Base-by-base conservation (phyloP, 2,888 invertebrate species). In the Trissonchulus latispiculum region DNA sequence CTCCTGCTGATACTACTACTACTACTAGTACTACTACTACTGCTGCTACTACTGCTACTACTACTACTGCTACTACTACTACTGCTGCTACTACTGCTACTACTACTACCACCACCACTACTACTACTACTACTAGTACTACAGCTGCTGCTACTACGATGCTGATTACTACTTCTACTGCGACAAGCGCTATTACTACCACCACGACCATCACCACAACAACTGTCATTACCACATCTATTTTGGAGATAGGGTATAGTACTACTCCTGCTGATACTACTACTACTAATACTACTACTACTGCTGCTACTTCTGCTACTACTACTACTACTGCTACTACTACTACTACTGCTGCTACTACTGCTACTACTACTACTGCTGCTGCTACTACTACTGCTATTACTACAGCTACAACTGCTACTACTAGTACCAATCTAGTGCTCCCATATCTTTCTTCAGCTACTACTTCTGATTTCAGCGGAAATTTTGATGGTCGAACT, bases 331-430 rank as follows among this genome's bases (percentile, higher is more conserved):
- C n/a, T n/a, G n/a, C n/a, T n/a, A n/a, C n/a, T n/a, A 28, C n/a
- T 3, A 31, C 70, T 69, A 33, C 70, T 36, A 31, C 70, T 69
- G 35, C 37, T 69, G 35, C 31, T 69, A 69, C 70, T 15, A 69
- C 70, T 15, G 35, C 70, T 69, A 69, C 70, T 69, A 69, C 70
- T 36, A 69, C 70, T 69, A 69, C 35, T 48, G 35, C 35, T 69
- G 35, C 35, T 36, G 35, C 70, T 36, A 48, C 70, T 36, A 69
- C 70, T 15, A 33, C 37, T 23, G 35, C 35, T 69, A 69, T 36
- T 28, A 69, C 35, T 69, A 69, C 70, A 28, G 28, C 37, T 33
- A 69, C 70, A 28, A 69, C 70, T 69, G 35, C 32, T 36, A 69
- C 70, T 36, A 69, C 70, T 36, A 69, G 33, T 36, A 69, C 32